A percentile compares a stretch with the other conserved stretches of the same genome.
These are phyloP conservation scores for Accipiter virgatus DNA, from an alignment of 2,113 vertebrate species.

Conservation along the genomic window DNA sequence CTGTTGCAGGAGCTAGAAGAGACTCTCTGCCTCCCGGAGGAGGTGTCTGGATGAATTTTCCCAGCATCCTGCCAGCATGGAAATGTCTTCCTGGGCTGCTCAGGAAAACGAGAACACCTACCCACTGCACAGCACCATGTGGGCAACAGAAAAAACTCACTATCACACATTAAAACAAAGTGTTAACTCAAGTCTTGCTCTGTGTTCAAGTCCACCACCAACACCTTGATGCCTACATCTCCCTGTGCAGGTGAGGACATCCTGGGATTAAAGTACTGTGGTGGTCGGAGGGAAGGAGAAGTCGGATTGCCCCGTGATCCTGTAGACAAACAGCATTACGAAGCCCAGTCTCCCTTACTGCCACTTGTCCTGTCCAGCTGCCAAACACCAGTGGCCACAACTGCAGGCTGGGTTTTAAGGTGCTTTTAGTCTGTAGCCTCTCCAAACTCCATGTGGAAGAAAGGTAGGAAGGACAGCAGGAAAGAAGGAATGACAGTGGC, in stretches of 20 bases:
- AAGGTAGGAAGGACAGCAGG: not conserved
- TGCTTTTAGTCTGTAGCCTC: not conserved
- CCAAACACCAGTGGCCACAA: not conserved
- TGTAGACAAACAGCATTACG: not conserved
- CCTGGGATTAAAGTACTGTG: not conserved
- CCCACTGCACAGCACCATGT: not conserved
- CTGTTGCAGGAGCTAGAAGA: not conserved
- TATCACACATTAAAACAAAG: not conserved
- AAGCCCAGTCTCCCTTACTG: not conserved
- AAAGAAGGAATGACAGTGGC: not conserved
- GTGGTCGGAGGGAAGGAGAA: not conserved
- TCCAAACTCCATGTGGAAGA: rapidly evolving
- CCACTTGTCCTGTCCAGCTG: not conserved
- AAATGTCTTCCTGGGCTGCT: not conserved
- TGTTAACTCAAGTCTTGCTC: not conserved
- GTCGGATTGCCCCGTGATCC: rapidly evolving
- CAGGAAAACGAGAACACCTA: rapidly evolving
- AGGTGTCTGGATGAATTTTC: not conserved
- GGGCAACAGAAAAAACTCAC: not conserved
- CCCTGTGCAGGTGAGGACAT: not conserved
- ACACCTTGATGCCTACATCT: rapidly evolving
- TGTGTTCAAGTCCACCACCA: not conserved
- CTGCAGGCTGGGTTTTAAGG: not conserved
- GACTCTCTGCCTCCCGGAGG: not conserved
- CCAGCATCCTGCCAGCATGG: not conserved